Base-by-base conservation (phyloP, 2,797 vertebrate genomes). In the Sebastes taczanowskii region DNA sequence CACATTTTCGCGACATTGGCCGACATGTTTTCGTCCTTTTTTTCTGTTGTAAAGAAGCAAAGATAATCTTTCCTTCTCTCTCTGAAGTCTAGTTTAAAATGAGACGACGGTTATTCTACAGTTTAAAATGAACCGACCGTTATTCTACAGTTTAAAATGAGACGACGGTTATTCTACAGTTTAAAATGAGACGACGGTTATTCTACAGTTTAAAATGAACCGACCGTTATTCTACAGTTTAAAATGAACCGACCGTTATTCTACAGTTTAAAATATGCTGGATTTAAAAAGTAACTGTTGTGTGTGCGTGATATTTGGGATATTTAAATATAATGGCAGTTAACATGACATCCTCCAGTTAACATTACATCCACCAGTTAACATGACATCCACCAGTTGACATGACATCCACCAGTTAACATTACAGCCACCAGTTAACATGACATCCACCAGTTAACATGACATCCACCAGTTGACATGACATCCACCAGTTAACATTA, bases 1-100 rank as follows among this genome's bases (percentile, higher is more conserved):
- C 16, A 91, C 86, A 84, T 27, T 0, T 80, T 75, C 16, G 86
- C 69, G 0, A 68, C 2, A 58, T 83, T 69, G 16, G 84, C 75
- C 2, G 81, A 70, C 77, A 74, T 88, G 3, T 69, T 63, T 58
- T 9, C n/a, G 16, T 49, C 30, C 1, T 30, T 1, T 38, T 20
- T 6, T 38, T 42, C 42, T 3, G 59, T 38, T 8, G 20, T 20
- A 7, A 46, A 67, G 55, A 9, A 49, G 4, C 27, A 11, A 58
- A 59, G 7, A 1, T 1, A 8, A 42, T 23, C 5, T 1, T 0
- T 16, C 10, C 3, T 3, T n/a, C 1, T 67, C 42, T 23, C 2
- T 35, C 3, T 27, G 7, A 13, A 42, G 13, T 23, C 7, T 3
- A 23, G 23, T 23, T 23, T 23, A 23, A 23, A 23, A 23, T 23